Evolutionary conservation across 2,888 invertebrate species (phyloP).

Genomic region (Metellina segmentata): DNA sequence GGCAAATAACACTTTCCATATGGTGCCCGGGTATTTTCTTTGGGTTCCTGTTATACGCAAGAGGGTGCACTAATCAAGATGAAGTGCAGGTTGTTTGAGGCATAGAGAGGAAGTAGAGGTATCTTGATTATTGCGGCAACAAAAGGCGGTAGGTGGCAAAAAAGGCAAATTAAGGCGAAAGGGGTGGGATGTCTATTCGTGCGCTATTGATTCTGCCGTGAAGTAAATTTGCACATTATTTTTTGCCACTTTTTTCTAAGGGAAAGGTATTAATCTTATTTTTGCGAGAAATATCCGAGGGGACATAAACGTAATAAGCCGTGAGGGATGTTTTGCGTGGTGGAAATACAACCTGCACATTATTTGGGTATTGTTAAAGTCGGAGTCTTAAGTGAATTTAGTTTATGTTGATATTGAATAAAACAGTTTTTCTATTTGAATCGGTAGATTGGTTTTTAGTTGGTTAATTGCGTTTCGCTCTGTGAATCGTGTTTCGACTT

Average conservation of each 20-base stretch:
- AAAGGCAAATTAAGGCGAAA: constrained; percentile 38
- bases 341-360: not conserved
- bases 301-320: not conserved
- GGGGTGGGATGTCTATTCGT: not conserved
- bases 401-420: too few relatives aligned
- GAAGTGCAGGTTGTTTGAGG: constrained; percentile 43
- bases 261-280: not conserved
- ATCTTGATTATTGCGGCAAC: constrained; percentile 43
- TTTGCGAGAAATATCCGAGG: not conserved
- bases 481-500: too few relatives aligned
- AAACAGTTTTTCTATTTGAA: too few relatives aligned
- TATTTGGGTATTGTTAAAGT: too few relatives aligned
- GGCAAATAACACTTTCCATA: constrained; percentile 66
- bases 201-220: not conserved
- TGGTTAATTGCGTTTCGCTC: too few relatives aligned
- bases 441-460: too few relatives aligned
- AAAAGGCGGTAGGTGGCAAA: constrained; percentile 33
- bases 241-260: not conserved
- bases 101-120: constrained; percentile 12
- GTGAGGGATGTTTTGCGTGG: not conserved
- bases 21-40: constrained; percentile 62
- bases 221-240: not conserved
- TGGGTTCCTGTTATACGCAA: constrained; percentile 37
- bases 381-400: too few relatives aligned
- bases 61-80: constrained; percentile 57